Percentiles rank a stretch among this genome's conserved stretches.
phyloP scores from a whole-genome alignment of 2,113 vertebrate genomes.

The Mus pahari region DNA sequence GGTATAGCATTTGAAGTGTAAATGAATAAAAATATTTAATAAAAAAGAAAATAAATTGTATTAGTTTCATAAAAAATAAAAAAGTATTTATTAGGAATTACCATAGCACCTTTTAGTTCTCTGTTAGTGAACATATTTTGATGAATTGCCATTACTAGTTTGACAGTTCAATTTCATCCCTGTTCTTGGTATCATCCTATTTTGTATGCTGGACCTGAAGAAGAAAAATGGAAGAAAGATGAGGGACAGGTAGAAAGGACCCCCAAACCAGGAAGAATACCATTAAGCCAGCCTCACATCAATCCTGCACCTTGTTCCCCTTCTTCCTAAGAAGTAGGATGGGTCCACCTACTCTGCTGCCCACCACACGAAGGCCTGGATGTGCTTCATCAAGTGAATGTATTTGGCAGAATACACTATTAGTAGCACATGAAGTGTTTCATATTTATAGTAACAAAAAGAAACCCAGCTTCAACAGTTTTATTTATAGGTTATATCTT shows the following conservation, averaged over 20 bases:
- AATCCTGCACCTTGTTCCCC: not conserved
- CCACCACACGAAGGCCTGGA: slow-evolving; percentile 53
- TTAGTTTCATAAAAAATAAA: too few species aligned
- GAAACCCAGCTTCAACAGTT: slow-evolving; percentile 67
- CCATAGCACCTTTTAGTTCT: not conserved
- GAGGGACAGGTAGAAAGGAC: not conserved
- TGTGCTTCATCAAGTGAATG: slow-evolving; percentile 3
- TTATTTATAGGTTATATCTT: slow-evolving; percentile 85
- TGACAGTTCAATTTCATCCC: not conserved
- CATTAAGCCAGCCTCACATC: not conserved
- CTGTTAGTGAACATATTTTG: not conserved
- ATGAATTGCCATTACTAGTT: not conserved
- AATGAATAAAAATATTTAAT: too few species aligned
- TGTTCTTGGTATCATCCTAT: not conserved
- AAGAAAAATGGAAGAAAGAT: not conserved
- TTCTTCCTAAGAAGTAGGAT: not conserved
- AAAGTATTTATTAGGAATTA: not conserved
- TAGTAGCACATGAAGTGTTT: slow-evolving; percentile 62
- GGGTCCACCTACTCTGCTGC: not conserved
- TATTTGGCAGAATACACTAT: slow-evolving; percentile 56
- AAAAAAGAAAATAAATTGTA: too few species aligned
- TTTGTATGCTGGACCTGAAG: not conserved
- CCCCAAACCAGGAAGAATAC: accelerated
- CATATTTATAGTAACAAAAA: slow-evolving; percentile 59
- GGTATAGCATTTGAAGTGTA: too few species aligned